Conservation (phyloP, 2,888 invertebrate genomes). For the Phragmatobia fuliginosa region DNA sequence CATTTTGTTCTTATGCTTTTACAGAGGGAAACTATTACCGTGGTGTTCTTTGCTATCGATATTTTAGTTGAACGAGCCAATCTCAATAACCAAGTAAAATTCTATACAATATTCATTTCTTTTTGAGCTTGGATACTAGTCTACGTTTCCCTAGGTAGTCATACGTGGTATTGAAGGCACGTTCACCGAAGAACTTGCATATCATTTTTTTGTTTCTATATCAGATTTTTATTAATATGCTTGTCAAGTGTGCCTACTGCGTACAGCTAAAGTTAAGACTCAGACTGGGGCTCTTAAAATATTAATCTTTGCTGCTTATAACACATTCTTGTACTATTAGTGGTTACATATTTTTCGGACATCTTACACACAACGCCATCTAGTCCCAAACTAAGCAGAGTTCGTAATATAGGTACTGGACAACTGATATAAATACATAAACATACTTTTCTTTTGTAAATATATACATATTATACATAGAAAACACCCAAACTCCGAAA, state of each 20-base stretch:
- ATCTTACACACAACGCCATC: too few relatives aligned
- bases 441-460: too few relatives aligned
- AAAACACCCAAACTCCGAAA: too few relatives aligned
- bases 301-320: neutral
- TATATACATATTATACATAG: too few relatives aligned
- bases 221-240: slow-evolving; percentile 1
- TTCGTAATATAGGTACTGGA: too few relatives aligned
- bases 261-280: too few relatives aligned
- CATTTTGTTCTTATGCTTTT: too few relatives aligned
- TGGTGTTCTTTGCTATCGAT: too few relatives aligned
- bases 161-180: neutral
- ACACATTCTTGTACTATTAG: neutral
- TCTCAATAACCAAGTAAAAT: slow-evolving; percentile 4
- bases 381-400: too few relatives aligned
- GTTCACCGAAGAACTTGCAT: neutral
- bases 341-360: too few relatives aligned
- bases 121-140: slow-evolving; percentile 1
- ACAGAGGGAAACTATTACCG: too few relatives aligned
- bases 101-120: slow-evolving; percentile 3
- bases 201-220: neutral
- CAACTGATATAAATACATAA: too few relatives aligned
- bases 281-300: neutral
- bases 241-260: neutral
- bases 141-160: slow-evolving; percentile 1
- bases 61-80: neutral